A percentile compares a stretch with the other conserved stretches of the same genome.
phyloP scores from a whole-genome alignment of 2,797 vertebrate genomes.

The Manis crassicaudata region DNA sequence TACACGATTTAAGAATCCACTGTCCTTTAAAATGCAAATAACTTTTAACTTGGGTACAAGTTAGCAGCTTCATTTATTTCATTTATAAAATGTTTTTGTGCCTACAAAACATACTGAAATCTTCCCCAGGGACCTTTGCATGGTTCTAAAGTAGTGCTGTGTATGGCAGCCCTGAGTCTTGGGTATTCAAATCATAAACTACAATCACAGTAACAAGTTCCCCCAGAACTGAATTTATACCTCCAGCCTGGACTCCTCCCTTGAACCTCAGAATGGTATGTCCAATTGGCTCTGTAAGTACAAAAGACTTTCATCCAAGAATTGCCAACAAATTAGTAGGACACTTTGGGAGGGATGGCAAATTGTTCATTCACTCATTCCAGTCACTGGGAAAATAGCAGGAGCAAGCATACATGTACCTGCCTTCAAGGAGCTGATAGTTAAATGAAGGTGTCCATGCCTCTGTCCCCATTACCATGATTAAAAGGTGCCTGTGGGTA shows the following conservation, averaged over 20 bases:
- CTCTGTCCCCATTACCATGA: background rate
- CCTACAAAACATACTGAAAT: conserved; percentile 51
- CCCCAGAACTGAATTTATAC: background rate
- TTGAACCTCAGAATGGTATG: background rate
- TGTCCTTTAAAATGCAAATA: conserved; percentile 37
- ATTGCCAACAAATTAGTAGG: background rate
- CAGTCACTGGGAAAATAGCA: background rate
- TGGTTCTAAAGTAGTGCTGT: background rate
- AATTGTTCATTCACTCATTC: background rate
- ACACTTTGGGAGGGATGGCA: background rate
- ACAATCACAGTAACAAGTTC: background rate
- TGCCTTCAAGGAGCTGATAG: background rate
- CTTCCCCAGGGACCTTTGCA: background rate
- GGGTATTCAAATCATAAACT: conserved; percentile 1
- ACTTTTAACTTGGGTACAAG: conserved; percentile 42
- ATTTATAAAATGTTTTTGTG: conserved; percentile 15
- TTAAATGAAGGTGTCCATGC: background rate
- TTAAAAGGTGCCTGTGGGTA: background rate
- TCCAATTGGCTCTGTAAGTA: background rate
- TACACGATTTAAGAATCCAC: background rate
- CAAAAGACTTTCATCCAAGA: background rate
- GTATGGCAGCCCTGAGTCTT: background rate
- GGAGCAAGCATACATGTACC: background rate
- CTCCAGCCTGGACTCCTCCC: background rate
- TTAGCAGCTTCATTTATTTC: conserved; percentile 30